phyloP scores from a whole-genome alignment of 2,797 vertebrate genomes.

The Brachymystax lenok region DNA sequence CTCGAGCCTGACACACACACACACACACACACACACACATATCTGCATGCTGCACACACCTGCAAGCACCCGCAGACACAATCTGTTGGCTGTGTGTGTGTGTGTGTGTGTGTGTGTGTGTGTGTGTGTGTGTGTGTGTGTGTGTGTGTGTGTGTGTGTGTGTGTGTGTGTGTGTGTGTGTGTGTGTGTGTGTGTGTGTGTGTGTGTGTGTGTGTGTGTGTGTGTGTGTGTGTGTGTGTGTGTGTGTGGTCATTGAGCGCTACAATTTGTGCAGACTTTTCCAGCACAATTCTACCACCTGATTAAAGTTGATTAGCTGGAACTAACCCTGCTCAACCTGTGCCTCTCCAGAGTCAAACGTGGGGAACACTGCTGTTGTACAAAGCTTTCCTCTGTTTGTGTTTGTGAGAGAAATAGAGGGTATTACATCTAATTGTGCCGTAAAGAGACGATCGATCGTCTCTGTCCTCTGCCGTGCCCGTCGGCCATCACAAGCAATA shows the following conservation, averaged over 20 bases:
- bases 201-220: conserved; percentile 16
- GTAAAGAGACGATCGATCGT: not conserved
- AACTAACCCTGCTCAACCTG: not conserved
- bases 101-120: conserved; percentile 4
- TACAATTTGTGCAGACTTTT: not conserved
- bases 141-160: conserved; percentile 12
- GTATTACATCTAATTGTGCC: not conserved
- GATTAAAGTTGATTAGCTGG: not conserved
- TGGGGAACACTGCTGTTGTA: not conserved
- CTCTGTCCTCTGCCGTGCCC: not conserved
- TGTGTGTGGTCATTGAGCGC: not conserved
- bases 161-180: not conserved
- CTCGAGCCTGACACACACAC: not conserved
- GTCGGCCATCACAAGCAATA: not conserved
- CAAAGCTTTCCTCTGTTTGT: not conserved
- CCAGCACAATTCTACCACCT: not conserved
- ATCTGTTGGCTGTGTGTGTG: not conserved
- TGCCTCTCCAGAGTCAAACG: not conserved
- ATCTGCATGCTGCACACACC: not conserved
- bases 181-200: not conserved
- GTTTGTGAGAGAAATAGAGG: not conserved
- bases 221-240: not conserved
- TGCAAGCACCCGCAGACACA: not conserved
- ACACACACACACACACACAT: not conserved
- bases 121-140: not conserved